Evolutionary conservation across 2,797 vertebrate species (phyloP).

Genomic region (Hypotaenidia philippensis): DNA sequence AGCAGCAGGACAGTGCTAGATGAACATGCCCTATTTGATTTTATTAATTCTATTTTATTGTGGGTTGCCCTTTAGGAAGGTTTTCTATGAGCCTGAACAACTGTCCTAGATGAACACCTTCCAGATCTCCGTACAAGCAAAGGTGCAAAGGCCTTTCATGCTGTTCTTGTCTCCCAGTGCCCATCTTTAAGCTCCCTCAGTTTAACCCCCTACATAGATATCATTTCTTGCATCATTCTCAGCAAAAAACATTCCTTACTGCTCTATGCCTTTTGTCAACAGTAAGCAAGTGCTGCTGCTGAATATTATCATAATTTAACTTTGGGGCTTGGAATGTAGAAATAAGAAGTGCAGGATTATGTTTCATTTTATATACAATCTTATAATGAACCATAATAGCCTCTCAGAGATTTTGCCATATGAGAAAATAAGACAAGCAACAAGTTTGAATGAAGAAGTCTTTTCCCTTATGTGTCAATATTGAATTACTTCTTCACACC

Average conservation of each 20-base stretch:
- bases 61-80: background rate
- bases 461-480: background rate
- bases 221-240: rapidly evolving
- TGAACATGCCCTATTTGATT: background rate
- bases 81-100: background rate
- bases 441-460: background rate
- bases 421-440: background rate
- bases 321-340: background rate
- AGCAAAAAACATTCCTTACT: background rate
- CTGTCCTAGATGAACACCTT: background rate
- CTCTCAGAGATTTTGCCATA: background rate
- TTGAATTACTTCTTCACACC: background rate
- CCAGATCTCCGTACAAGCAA: background rate
- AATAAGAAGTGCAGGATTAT: background rate
- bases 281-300: background rate
- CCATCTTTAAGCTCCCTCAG: background rate
- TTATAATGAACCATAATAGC: conserved; percentile 15
- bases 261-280: conserved; percentile 31
- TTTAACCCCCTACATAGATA: background rate
- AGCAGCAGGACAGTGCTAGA: background rate
- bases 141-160: background rate
- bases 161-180: background rate
- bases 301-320: background rate
- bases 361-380: conserved; percentile 2
- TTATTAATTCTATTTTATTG: background rate